Conservation (phyloP, 2,888 invertebrate species). For the Hypomecis punctinalis region DNA sequence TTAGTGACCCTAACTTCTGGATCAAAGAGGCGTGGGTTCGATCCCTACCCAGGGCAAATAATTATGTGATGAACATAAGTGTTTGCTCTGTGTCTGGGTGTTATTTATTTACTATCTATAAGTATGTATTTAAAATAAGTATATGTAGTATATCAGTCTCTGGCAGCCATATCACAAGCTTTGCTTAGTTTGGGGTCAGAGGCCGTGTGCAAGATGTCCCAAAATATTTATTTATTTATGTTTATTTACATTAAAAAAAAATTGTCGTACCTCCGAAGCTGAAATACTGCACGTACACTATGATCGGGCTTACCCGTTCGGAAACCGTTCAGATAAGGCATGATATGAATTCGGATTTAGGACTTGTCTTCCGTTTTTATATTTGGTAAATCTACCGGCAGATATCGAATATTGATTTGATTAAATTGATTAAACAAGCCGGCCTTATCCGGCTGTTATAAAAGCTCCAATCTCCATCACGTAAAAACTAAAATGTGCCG, state of each 20-base stretch:
- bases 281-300: slow-evolving; percentile 23
- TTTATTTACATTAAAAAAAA: not conserved
- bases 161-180: too few species aligned
- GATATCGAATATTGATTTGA: slow-evolving; percentile 37
- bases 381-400: slow-evolving; percentile 52
- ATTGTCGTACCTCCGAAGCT: not conserved
- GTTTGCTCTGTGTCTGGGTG: too few species aligned
- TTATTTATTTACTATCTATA: too few species aligned
- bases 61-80: too few species aligned
- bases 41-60: too few species aligned
- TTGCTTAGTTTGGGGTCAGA: too few species aligned
- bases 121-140: too few species aligned
- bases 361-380: slow-evolving; percentile 59
- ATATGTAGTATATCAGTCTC: too few species aligned
- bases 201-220: too few species aligned
- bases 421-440: slow-evolving; percentile 30
- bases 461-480: slow-evolving; percentile 4
- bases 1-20: too few species aligned
- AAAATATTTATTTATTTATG: too few species aligned
- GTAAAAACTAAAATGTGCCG: slow-evolving; percentile 6
- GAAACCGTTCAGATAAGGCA: slow-evolving; percentile 65
- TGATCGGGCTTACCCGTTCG: slow-evolving; percentile 52
- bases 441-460: not conserved
- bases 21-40: too few species aligned
- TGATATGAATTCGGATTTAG: slow-evolving; percentile 67